Base-by-base conservation (phyloP, 2,888 invertebrate genomes). In the Drosophila ustulata region DNA sequence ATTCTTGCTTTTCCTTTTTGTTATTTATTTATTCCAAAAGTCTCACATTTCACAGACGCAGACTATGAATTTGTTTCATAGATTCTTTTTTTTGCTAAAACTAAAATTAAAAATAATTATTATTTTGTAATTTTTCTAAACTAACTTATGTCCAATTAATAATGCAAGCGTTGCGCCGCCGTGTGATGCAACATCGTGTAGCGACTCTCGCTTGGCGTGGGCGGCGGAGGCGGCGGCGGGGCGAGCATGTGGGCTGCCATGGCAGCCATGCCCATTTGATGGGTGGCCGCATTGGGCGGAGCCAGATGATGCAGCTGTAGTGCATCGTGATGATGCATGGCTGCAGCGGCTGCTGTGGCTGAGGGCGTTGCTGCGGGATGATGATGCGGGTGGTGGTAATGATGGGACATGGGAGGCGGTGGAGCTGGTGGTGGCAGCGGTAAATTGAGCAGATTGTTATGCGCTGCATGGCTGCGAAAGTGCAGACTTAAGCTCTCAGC, bases 401-500 rank as follows among this genome's bases (percentile, higher is more conserved):
- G 89, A 71, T 72, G 88, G 0, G 81, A 63, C 79, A 83, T 85
- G 0, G 57, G 50, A 6, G 82, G 77, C 59, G 67, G 85, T 41
- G 74, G 78, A 65, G 82, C 80, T 4, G 77, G 75, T 9, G 80
- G 76, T 45, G 83, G 71, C 51, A 91, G 65, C 0, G 91, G 91
- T 11, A 91, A 70, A 51, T 83, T 86, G 1, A 91, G 69, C 7
- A 91, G 66, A 69, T 83, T 88, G 66, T 80, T 89, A 39, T 83
- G 89, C 4, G 70, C 75, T 0, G 89, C 90, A 70, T 92, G 92
- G 3, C 90, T 90, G 9, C 92, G 92, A 59, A 92, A 92, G 75
- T 92, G 92, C 2, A 91, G 71, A 50, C 91, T 92, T 9, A 92
- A 80, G 61, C 89, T 91, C 30, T 90, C 88, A 0, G 92, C 90